phyloP scores from a whole-genome alignment of 2,888 invertebrate genomes.

The Eupithecia inturbata region DNA sequence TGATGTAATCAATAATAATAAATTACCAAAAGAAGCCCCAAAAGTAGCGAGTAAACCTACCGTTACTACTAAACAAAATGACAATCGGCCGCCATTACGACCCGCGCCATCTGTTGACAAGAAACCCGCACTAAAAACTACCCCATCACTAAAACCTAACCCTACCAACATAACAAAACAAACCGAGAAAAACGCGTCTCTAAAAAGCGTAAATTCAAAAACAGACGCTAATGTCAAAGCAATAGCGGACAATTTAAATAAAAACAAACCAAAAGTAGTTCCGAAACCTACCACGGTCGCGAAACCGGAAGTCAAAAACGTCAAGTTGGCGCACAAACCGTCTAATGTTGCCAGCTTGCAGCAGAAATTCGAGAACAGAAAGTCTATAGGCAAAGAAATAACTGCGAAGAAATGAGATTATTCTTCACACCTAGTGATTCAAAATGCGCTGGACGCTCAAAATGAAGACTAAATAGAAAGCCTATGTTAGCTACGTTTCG shows the following conservation, averaged over 20 bases:
- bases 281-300: constrained; percentile 69
- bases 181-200: constrained; percentile 63
- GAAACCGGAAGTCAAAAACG: constrained; percentile 69
- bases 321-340: constrained; percentile 81
- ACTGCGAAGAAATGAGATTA: constrained; percentile 63
- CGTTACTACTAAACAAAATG: constrained; percentile 70
- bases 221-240: constrained; percentile 70
- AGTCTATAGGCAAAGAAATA: constrained; percentile 76
- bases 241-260: constrained; percentile 78
- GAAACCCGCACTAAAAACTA: constrained; percentile 64
- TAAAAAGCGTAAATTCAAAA: constrained; percentile 69
- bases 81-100: constrained; percentile 72
- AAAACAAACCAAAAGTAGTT: constrained; percentile 78
- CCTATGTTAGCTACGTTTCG: neutral
- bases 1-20: constrained; percentile 85
- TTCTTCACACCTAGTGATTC: neutral
- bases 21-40: constrained; percentile 70
- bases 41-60: constrained; percentile 77
- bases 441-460: constrained; percentile 13
- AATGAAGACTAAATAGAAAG: constrained; percentile 1
- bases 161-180: constrained; percentile 57
- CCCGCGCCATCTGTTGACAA: constrained; percentile 72
- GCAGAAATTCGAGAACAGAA: constrained; percentile 89
- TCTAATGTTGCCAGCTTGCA: constrained; percentile 91
- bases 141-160: constrained; percentile 58